These are phyloP conservation scores for Chorisops tibialis DNA, from an alignment of 2,888 invertebrate genomes.

Conservation along the genomic window DNA sequence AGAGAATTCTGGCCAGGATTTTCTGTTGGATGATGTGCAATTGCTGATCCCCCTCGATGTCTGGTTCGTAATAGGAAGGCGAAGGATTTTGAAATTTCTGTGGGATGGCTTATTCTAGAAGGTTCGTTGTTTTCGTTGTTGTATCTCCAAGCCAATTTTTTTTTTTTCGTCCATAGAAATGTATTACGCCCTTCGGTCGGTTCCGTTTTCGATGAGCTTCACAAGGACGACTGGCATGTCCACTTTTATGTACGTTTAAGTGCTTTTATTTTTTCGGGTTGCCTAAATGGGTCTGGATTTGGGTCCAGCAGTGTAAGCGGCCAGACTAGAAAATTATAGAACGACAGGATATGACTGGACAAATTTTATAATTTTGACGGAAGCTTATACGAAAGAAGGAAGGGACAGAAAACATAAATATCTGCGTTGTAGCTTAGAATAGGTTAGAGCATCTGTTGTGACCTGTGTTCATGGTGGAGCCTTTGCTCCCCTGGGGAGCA, in stretches of 20 bases:
- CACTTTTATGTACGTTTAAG: constrained; percentile 28
- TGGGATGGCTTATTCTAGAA: background rate
- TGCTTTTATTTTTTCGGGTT: constrained; percentile 8
- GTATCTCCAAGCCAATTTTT: no score
- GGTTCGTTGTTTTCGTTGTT: background rate
- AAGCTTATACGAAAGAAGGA: constrained; percentile 19
- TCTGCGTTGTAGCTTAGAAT: no score
- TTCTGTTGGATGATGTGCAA: no score
- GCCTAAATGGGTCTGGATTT: no score
- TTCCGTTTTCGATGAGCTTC: constrained; percentile 1
- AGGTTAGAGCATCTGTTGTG: constrained; percentile 22
- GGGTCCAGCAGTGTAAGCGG: background rate
- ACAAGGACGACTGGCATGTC: constrained; percentile 21
- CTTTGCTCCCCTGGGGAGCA: background rate
- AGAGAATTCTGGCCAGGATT: no score
- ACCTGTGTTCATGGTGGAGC: constrained; percentile 5
- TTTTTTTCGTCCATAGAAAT: no score
- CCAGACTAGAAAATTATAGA: constrained; percentile 4
- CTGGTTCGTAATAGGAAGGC: background rate
- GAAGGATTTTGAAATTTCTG: background rate
- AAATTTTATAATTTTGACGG: constrained; percentile 24
- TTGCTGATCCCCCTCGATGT: no score
- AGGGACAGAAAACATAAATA: no score
- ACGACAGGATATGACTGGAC: constrained; percentile 14
- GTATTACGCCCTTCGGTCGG: background rate